Evolutionary conservation across 2,113 vertebrate genomes (phyloP), one percentile per base, ranked within the genome.

Genomic region (Cinclus cinclus): DNA sequence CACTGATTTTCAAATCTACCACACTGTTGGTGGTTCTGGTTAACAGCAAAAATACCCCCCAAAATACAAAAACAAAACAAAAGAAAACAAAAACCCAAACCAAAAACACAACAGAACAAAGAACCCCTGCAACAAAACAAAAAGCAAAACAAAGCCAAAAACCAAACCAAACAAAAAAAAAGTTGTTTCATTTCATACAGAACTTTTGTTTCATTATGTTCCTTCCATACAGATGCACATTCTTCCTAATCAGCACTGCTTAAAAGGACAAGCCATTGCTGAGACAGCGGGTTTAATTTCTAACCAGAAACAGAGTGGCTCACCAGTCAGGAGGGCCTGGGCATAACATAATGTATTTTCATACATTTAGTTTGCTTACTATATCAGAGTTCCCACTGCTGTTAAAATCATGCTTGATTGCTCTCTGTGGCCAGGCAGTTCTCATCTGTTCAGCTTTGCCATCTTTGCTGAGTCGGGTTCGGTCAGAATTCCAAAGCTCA

Each of bases 401-500:
- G 96, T 97, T 97, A 33, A 98, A 98, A 88, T 98, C 98, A 0
- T 95, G 97, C 80, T 98, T 98, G 94, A 98, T 91, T 1, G 92
- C 95, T 86, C 99, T 98, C 68, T 98, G 98, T 4, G 98, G 98
- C 98, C 98, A 98, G 39, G 98, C 97, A 10, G 98, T 97, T 55
- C 98, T 98, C 33, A 97, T 91, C 12, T 97, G 98, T 46, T 99
- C 99, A 16, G 95, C 96, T 96, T 98, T 99, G 62, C 99, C 98
- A 2, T 98, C 98, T 93, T 97, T 98, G 92, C 97, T 94, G 18
- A 98, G 94, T 23, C 98, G 98, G 0, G 98, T 98, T 58, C 98
- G 98, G 87, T 99, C 98, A 1, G 99, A 99, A 97, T 98, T 99
- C 99, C 99, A 99, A 17, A 98, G 98, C 84, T 99, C 99, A 85